Percentiles rank a stretch among this genome's conserved stretches.
Conservation (phyloP, 2,113 vertebrate species). For the Beaufortia kweichowensis region DNA sequence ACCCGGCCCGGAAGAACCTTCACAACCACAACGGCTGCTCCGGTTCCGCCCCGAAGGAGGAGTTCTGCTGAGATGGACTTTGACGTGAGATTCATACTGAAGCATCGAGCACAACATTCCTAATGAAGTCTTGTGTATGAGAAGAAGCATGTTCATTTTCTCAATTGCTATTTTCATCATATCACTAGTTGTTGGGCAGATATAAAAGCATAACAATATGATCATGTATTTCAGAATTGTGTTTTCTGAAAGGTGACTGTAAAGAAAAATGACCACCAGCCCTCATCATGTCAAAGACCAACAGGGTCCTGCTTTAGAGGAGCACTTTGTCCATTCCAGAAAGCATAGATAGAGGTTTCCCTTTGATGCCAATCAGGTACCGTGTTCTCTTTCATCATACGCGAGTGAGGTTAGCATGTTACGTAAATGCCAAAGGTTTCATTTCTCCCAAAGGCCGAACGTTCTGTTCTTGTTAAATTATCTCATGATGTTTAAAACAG, state of each 20-base stretch:
- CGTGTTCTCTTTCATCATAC: slow-evolving; percentile 13
- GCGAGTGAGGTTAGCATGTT: slow-evolving; percentile 6
- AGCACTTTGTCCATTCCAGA: slow-evolving; percentile 12
- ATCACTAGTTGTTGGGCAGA: background rate
- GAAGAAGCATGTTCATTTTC: no score
- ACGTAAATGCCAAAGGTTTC: slow-evolving; percentile 6
- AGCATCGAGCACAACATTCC: slow-evolving; percentile 2
- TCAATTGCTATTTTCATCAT: background rate
- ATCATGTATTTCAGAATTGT: background rate
- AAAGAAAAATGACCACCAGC: background rate
- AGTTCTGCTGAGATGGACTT: slow-evolving; percentile 75
- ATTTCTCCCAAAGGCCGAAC: background rate
- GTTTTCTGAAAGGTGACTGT: background rate
- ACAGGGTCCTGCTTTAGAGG: slow-evolving; percentile 5
- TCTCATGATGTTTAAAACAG: background rate
- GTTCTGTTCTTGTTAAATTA: background rate
- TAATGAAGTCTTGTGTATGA: background rate
- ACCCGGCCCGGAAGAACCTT: slow-evolving; percentile 73
- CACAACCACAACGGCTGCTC: slow-evolving; percentile 65
- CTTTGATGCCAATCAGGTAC: slow-evolving; percentile 26
- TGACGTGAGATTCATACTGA: background rate
- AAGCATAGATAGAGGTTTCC: slow-evolving; percentile 20
- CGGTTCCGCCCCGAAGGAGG: slow-evolving; percentile 66
- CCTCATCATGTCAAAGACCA: slow-evolving; percentile 13
- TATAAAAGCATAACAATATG: background rate